Conservation (phyloP, 2,888 invertebrate genomes). For the Diarsia mendica region DNA sequence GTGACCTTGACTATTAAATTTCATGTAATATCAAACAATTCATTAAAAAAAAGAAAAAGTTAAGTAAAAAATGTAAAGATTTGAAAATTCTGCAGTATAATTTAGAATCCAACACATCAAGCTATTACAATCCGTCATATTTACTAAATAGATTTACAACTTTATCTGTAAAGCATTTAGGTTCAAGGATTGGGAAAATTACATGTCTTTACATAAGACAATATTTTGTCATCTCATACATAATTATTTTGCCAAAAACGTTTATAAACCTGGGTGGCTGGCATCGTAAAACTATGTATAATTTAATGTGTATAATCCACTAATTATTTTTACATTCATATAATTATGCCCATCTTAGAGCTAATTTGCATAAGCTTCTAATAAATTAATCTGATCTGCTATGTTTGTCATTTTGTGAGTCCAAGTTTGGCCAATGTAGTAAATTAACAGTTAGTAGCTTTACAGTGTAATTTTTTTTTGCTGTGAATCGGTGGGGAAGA, state of each 20-base stretch:
- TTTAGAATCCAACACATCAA: too few relatives aligned
- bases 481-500: not conserved
- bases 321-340: slow-evolving; percentile 50
- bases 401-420: not conserved
- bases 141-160: too few relatives aligned
- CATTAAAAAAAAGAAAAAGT: too few relatives aligned
- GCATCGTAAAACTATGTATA: slow-evolving; percentile 40
- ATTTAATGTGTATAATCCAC: slow-evolving; percentile 23
- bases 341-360: slow-evolving; percentile 44
- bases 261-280: not conserved
- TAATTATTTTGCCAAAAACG: not conserved
- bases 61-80: too few relatives aligned
- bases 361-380: slow-evolving; percentile 54
- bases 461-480: not conserved
- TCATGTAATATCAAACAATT: not conserved
- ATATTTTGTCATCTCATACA: not conserved
- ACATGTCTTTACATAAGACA: too few relatives aligned
- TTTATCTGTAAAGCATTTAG: too few relatives aligned
- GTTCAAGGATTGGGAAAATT: too few relatives aligned
- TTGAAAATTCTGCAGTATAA: too few relatives aligned
- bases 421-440: not conserved
- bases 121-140: too few relatives aligned
- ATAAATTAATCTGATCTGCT: slow-evolving; percentile 44
- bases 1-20: not conserved
- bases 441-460: not conserved